phyloP scores from a whole-genome alignment of 1,140 invertebrate species.

The Sminthurides bifidus region DNA sequence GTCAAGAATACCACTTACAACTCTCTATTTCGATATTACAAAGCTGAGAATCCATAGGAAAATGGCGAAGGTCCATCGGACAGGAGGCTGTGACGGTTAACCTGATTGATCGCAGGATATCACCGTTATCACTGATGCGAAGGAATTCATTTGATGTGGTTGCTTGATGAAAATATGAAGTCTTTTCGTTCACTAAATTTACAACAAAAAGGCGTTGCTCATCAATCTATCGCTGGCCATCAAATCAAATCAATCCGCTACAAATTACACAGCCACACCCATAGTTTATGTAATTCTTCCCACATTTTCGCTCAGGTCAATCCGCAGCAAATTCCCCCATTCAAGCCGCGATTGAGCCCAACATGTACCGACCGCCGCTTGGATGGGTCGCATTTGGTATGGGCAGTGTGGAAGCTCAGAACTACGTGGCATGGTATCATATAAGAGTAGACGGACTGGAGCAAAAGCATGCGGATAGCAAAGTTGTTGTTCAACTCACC shows the following conservation, averaged over 20 bases:
- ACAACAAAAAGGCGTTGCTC: background rate
- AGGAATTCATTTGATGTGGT: slow-evolving; percentile 96
- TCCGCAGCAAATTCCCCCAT: no score
- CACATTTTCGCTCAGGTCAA: background rate
- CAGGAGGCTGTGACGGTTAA: slow-evolving; percentile 51
- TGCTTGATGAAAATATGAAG: slow-evolving; percentile 92
- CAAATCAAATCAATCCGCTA: background rate
- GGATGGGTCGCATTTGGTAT: background rate
- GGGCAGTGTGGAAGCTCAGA: background rate
- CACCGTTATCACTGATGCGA: slow-evolving; percentile 82
- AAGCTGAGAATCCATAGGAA: slow-evolving; percentile 43
- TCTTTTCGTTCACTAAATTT: slow-evolving; percentile 68
- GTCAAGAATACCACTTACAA: no score
- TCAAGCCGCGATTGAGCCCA: no score
- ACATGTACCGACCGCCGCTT: no score
- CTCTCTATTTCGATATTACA: slow-evolving; percentile 30
- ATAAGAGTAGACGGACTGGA: background rate
- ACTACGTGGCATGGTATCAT: background rate
- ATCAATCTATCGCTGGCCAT: background rate
- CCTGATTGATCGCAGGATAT: slow-evolving; percentile 89
- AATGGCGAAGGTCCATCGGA: slow-evolving; percentile 49
- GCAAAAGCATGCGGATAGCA: background rate
- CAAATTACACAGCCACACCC: background rate
- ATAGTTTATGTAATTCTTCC: background rate
- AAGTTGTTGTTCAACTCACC: slow-evolving; percentile 55